Evolutionary conservation across 2,888 invertebrate genomes (phyloP), one percentile per base, ranked within the genome.

Genomic region (Acholoe squamosa): DNA sequence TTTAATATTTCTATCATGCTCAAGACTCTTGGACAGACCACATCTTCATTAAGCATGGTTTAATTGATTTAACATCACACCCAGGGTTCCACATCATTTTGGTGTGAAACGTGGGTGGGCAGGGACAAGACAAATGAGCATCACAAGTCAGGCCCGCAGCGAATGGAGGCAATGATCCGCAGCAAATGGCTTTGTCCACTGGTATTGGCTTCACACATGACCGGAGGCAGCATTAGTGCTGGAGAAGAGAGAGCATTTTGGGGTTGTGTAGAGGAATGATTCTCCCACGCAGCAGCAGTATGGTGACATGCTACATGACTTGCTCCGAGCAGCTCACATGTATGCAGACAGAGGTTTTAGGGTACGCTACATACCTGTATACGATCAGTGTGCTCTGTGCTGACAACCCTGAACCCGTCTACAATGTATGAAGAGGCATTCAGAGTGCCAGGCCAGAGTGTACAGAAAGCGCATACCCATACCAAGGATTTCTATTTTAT

Each of bases 41-140:
- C 86, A 56, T 86, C 86, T 86, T 86, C 19, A 86, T 86, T 86
- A 54, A 86, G n/a, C 54, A 12, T n/a, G 56, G 43, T 86, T 86
- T 86, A 52, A 86, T 86, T 86, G 86, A 86, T 86, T 86, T 86
- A 86, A 54, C 86, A 80, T 80, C 80, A 19, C 33, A n/a, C 43
- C 34, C 80, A n/a, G 1, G 43, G 43, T 22, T 43, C 43, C n/a
- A 33, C 43, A 14, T 77, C 33, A 33, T 43, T 80, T 34, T 43
- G 22, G 22, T 34, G 43, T 80, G 43, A 80, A 80, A 80, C 33
- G 86, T 86, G 54, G 52, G 86, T 86, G 86, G 54, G 86, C 86
- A 56, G n/a, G 14, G 86, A 86, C 86, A 54, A 54, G 54, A 86
- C 52, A 86, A 54, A 86, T 86, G 86, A 28, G 28, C 86, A 54